These are phyloP conservation scores for Cochlearius cochlearius DNA, from an alignment of 2,113 vertebrate species.

Conservation along the genomic window DNA sequence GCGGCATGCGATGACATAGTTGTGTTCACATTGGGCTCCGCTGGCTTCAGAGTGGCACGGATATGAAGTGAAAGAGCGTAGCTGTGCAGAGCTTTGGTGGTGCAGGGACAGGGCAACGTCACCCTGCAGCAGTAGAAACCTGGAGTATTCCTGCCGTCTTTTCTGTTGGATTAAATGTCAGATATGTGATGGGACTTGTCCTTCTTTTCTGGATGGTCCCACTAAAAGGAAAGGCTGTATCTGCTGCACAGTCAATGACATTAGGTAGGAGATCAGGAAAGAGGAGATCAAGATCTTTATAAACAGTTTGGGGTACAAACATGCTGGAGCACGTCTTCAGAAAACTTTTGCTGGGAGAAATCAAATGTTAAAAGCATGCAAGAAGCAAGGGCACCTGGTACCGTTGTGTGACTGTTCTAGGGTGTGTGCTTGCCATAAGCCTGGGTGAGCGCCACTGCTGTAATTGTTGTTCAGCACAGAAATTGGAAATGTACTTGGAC, in stretches of 20 bases:
- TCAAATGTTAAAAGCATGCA: not conserved
- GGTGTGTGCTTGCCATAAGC: not conserved
- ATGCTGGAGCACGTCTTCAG: not conserved
- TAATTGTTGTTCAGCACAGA: not conserved
- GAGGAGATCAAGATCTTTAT: not conserved
- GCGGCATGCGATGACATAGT: too few species aligned
- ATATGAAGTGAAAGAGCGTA: not conserved
- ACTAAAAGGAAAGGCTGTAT: not conserved
- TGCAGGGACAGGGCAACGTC: not conserved
- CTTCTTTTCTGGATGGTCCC: not conserved
- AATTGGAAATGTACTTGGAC: not conserved
- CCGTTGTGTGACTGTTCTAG: not conserved
- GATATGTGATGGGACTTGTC: not conserved
- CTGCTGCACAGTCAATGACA: not conserved
- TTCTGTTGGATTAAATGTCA: not conserved
- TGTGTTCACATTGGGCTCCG: fast-evolving
- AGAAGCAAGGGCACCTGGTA: not conserved
- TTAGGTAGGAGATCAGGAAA: not conserved
- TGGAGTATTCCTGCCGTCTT: not conserved
- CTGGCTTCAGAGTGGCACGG: not conserved
- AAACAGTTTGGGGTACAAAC: not conserved
- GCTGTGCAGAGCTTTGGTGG: not conserved
- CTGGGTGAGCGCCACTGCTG: not conserved
- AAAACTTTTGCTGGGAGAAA: not conserved
- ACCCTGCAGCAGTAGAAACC: not conserved